These are phyloP conservation scores for Habropoda laboriosa DNA, from an alignment of 1,140 invertebrate species.

Conservation along the genomic window DNA sequence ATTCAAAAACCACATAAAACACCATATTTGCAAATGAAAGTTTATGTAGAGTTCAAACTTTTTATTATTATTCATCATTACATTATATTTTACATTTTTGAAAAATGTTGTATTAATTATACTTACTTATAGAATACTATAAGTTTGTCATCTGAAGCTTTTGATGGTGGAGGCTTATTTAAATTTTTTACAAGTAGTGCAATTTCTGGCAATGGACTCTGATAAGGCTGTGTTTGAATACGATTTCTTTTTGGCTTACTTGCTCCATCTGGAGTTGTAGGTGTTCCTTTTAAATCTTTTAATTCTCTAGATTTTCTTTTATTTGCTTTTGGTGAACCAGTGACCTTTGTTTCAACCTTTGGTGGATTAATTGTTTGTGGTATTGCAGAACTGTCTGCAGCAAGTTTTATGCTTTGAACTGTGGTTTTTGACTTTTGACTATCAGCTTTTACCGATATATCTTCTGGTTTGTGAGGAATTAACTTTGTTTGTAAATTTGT, in stretches of 20 bases:
- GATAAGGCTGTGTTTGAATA: conserved; percentile 89
- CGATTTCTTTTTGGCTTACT: conserved; percentile 83
- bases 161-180: conserved; percentile 84
- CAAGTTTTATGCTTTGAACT: conserved; percentile 23
- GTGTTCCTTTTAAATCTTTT: conserved; percentile 73
- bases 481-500: conserved; percentile 58
- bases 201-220: conserved; percentile 90
- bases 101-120: not conserved
- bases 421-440: conserved; percentile 50
- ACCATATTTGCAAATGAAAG: conserved; percentile 40
- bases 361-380: conserved; percentile 44
- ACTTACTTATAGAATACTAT: conserved; percentile 92
- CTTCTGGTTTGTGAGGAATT: conserved; percentile 60
- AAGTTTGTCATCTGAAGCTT: conserved; percentile 89
- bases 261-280: conserved; percentile 57
- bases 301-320: conserved; percentile 79
- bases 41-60: conserved; percentile 4
- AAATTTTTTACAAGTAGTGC: conserved; percentile 88
- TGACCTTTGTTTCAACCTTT: conserved; percentile 56
- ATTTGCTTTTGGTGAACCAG: conserved; percentile 62
- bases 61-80: conserved; percentile 29
- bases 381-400: conserved; percentile 33
- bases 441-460: conserved; percentile 51
- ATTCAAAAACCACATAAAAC: conserved; percentile 17
- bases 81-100: conserved; percentile 12